Evolutionary conservation across 1,140 invertebrate species (phyloP).

Genomic region (Eciton burchellii): DNA sequence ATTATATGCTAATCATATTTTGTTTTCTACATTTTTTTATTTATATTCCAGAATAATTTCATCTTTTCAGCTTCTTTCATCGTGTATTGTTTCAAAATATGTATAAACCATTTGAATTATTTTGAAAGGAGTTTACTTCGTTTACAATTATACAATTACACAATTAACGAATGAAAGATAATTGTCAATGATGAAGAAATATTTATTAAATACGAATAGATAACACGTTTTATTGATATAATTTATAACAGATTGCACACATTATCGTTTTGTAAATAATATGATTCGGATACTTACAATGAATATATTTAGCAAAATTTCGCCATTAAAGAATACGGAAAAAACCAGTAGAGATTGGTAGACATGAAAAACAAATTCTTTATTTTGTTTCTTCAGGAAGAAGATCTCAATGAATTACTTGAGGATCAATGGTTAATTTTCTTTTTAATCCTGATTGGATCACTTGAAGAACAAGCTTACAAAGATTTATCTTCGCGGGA

Average conservation of each 20-base stretch:
- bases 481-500: neutral
- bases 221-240: neutral
- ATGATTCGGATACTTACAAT: too few species aligned
- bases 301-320: slow-evolving; percentile 6
- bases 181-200: neutral
- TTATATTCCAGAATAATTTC: too few species aligned
- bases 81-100: too few species aligned
- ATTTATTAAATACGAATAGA: slow-evolving; percentile 28
- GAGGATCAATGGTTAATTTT: slow-evolving; percentile 19
- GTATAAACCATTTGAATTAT: neutral
- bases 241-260: too few species aligned
- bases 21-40: too few species aligned
- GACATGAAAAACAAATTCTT: slow-evolving; percentile 6
- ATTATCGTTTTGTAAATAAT: too few species aligned
- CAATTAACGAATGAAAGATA: neutral
- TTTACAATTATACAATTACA: neutral
- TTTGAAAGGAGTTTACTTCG: neutral
- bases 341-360: slow-evolving; percentile 6
- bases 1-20: too few species aligned
- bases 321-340: neutral
- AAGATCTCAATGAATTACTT: slow-evolving; percentile 4
- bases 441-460: slow-evolving; percentile 24
- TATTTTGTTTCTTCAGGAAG: slow-evolving; percentile 26
- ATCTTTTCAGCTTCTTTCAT: too few species aligned
- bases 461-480: neutral